Conservation (phyloP, 2,888 invertebrate species). For the Blastobasis adustella region DNA sequence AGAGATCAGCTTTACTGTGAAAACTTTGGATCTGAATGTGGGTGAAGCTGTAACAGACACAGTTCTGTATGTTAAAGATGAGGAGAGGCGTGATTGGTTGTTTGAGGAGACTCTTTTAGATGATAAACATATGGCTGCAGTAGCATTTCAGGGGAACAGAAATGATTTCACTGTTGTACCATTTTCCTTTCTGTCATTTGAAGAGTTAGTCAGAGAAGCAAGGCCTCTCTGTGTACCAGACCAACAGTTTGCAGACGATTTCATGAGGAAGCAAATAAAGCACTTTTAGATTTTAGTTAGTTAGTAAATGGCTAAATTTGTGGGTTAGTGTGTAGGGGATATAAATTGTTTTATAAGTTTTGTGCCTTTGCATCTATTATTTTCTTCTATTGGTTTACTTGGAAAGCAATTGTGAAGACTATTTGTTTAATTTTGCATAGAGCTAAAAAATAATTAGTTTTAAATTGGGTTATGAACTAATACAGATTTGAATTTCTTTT, state of each 20-base stretch:
- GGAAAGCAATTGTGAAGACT: too few relatives aligned
- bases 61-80: conserved; percentile 76
- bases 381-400: too few relatives aligned
- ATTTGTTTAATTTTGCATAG: too few relatives aligned
- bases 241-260: conserved; percentile 67
- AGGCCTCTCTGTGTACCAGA: conserved; percentile 62
- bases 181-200: conserved; percentile 75
- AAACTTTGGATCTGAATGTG: conserved; percentile 63
- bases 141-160: conserved; percentile 71
- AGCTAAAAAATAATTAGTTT: too few relatives aligned
- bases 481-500: too few relatives aligned
- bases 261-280: conserved; percentile 73
- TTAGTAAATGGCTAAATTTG: too few relatives aligned
- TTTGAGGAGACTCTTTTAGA: conserved; percentile 91
- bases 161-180: conserved; percentile 20
- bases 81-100: conserved; percentile 76
- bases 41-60: conserved; percentile 76
- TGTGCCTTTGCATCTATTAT: too few relatives aligned
- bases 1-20: conserved; percentile 83
- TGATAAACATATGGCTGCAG: conserved; percentile 84
- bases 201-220: conserved; percentile 75
- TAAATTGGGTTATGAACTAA: too few relatives aligned
- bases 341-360: too few relatives aligned
- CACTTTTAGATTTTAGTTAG: conserved; percentile 19
- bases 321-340: too few relatives aligned